Evolutionary conservation across 2,888 invertebrate species (phyloP).

Genomic region (Eledone cirrhosa): DNA sequence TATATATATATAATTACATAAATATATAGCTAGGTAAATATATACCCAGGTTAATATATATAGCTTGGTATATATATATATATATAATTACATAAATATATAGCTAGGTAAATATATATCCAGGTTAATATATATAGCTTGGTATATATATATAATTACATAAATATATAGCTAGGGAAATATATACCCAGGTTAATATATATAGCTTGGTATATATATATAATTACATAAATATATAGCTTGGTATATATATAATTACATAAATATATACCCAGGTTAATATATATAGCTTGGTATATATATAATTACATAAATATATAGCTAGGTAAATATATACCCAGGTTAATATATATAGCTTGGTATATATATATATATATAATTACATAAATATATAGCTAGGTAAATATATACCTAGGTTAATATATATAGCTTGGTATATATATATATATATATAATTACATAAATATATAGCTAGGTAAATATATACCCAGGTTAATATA

Average conservation of each 20-base stretch:
- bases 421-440: too few species aligned
- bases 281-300: background rate
- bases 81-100: background rate
- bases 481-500: too few species aligned
- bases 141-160: background rate
- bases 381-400: background rate
- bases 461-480: too few species aligned
- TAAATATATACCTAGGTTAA: too few species aligned
- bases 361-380: background rate
- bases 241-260: background rate
- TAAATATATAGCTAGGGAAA: background rate
- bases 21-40: background rate
- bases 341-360: too few species aligned
- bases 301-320: background rate
- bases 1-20: background rate
- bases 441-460: too few species aligned
- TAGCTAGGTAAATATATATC: background rate
- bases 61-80: background rate
- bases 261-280: background rate
- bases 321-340: background rate
- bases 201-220: background rate
- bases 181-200: background rate
- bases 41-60: background rate
- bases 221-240: background rate
- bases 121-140: background rate